Base-by-base conservation (phyloP, 2,797 vertebrate genomes). In the Platalea minor region DNA sequence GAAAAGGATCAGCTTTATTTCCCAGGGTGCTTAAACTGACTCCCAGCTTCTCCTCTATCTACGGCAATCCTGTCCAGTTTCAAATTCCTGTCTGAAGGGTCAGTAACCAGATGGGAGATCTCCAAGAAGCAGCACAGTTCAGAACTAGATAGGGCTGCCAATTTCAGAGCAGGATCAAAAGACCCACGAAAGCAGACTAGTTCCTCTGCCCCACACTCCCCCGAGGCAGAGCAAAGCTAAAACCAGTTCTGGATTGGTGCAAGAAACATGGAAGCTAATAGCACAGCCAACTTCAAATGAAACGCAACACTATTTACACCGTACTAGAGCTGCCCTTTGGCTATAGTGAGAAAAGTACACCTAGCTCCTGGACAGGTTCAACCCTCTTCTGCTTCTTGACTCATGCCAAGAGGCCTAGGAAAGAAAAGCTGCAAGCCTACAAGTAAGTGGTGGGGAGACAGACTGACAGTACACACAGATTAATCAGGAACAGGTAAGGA, bases 31-130 rank as follows among this genome's bases (percentile, higher is more conserved):
- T 88, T 84, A 68, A 75, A 67, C 9, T 45, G 59, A 19, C 43
- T 91, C 53, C 51, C 74, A 91, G 51, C 20, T 70, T 79, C 46
- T 79, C 37, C 41, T n/a, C 46, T 8, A 46, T 5, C 28, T 41
- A 41, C 0, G 0, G 41, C 24, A 69, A 39, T 14, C 12, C 46
- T 11, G 9, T 9, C 65, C 1, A 1, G 31, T 43, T 82, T 48
- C 74, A 76, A 65, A 73, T 24, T 85, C 26, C 51, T 54, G 4
- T 39, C 28, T 13, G 20, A 81, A 78, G 20, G 11, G 23, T 68
- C 51, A 68, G 28, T 13, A 83, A 63, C 18, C 33, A 80, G 59
- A 60, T 4, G 4, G 21, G 10, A 84, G 21, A 82, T 17, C 61
- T 79, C 33, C 14, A 51, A 69, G 39, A 51, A 79, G 59, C 21